Percentiles rank a stretch among this genome's conserved stretches.
Evolutionary conservation across 2,113 vertebrate species (phyloP).

Genomic region (Odobenus rosmarus): DNA sequence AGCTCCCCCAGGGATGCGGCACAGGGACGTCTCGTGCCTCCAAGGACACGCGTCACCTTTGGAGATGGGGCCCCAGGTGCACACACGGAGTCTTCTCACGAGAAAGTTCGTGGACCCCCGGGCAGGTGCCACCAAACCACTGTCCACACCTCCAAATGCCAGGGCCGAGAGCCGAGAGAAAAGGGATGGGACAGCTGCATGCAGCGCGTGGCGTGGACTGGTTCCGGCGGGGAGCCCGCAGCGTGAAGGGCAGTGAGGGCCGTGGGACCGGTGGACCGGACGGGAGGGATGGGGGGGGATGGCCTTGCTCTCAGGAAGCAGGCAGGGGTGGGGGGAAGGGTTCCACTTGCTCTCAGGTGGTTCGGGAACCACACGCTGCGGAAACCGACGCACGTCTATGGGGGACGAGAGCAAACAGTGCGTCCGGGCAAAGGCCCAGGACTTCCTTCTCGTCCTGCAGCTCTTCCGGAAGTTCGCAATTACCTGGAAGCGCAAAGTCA

Average conservation of each 20-base stretch:
- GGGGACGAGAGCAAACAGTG: neutral
- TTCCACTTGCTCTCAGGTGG: neutral
- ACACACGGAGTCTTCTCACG: neutral
- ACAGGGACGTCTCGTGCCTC: neutral
- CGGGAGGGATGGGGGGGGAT: neutral
- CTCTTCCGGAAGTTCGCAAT: neutral
- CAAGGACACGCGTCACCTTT: neutral
- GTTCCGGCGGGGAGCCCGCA: neutral
- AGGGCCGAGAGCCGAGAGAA: neutral
- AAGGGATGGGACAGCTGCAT: neutral
- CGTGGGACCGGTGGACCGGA: neutral
- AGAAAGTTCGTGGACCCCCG: neutral
- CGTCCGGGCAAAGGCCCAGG: neutral
- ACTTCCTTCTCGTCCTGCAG: neutral
- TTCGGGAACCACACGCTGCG: no score
- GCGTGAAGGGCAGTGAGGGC: neutral
- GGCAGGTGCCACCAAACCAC: neutral
- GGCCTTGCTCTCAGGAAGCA: neutral
- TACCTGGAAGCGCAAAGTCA: neutral
- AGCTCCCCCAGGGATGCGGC: neutral
- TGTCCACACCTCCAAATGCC: neutral
- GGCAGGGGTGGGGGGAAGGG: neutral
- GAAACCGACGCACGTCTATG: neutral
- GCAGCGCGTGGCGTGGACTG: neutral
- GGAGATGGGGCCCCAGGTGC: neutral